Percentiles rank a stretch among this genome's conserved stretches.
Evolutionary conservation across 2,113 vertebrate species (phyloP).

Genomic region (Anoplopoma fimbria): DNA sequence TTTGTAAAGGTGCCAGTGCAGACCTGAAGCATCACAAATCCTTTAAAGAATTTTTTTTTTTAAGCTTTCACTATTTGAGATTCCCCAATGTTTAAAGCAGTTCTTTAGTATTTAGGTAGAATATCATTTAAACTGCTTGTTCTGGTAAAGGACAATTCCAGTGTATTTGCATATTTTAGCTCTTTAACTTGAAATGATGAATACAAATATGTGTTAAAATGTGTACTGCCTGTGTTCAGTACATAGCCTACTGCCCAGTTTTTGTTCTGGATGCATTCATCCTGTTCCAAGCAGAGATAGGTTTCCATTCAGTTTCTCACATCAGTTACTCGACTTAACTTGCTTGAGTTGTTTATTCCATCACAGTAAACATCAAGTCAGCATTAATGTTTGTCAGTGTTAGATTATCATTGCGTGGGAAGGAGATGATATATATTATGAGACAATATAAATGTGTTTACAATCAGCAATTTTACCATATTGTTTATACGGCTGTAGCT

Average conservation of each 20-base stretch:
- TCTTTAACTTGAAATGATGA: background rate
- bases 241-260: too few relatives aligned
- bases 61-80: constrained; percentile 5
- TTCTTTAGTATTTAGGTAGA: background rate
- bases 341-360: background rate
- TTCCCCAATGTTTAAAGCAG: background rate
- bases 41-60: constrained; percentile 23
- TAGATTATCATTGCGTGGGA: background rate
- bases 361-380: background rate
- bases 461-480: background rate
- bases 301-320: background rate
- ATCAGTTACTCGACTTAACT: background rate
- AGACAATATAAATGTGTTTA: background rate
- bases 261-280: too few relatives aligned
- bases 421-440: background rate
- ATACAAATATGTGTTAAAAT: background rate
- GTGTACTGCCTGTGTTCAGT: background rate
- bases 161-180: background rate
- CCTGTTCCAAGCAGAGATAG: too few relatives aligned
- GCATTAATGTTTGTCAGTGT: background rate
- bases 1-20: constrained; percentile 15
- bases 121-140: background rate
- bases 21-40: constrained; percentile 15
- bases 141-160: background rate
- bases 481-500: background rate